Evolutionary conservation across 2,888 invertebrate species (phyloP).

Genomic region (Ichneumoninae sp.): DNA sequence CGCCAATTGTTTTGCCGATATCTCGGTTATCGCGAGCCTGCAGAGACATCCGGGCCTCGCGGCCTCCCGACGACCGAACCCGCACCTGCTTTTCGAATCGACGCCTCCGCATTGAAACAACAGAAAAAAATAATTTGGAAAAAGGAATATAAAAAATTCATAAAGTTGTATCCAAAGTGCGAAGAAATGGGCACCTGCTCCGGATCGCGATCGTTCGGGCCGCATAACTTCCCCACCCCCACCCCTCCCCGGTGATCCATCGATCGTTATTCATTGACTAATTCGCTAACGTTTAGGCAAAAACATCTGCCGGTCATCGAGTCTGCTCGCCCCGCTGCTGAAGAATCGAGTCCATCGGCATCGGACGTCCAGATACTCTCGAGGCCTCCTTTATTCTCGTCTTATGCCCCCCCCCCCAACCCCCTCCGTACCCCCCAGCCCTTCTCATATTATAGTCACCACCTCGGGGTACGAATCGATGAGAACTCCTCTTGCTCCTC

Average conservation of each 20-base stretch:
- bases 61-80: not conserved
- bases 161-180: not conserved
- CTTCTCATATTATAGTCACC: conserved; percentile 67
- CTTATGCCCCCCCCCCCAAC: not conserved
- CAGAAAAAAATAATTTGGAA: not conserved
- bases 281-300: conserved; percentile 80
- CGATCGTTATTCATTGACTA: conserved; percentile 81
- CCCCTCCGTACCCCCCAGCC: conserved; percentile 19
- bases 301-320: conserved; percentile 77
- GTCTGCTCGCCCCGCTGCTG: not conserved
- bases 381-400: conserved; percentile 51
- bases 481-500: conserved; percentile 63
- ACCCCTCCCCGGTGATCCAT: conserved; percentile 68
- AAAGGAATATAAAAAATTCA: not conserved
- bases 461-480: conserved; percentile 68
- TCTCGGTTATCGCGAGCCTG: not conserved
- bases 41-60: not conserved
- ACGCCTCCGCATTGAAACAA: not conserved
- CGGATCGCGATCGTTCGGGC: not conserved
- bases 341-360: not conserved
- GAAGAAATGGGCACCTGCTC: conserved; percentile 8
- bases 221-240: conserved; percentile 51
- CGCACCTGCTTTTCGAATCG: not conserved
- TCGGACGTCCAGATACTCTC: conserved; percentile 16
- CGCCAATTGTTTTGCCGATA: conserved; percentile 5